A percentile compares a stretch with the other conserved stretches of the same genome.
phyloP scores from a whole-genome alignment of 1,140 invertebrate species.

The Trinorchestia longiramus region DNA sequence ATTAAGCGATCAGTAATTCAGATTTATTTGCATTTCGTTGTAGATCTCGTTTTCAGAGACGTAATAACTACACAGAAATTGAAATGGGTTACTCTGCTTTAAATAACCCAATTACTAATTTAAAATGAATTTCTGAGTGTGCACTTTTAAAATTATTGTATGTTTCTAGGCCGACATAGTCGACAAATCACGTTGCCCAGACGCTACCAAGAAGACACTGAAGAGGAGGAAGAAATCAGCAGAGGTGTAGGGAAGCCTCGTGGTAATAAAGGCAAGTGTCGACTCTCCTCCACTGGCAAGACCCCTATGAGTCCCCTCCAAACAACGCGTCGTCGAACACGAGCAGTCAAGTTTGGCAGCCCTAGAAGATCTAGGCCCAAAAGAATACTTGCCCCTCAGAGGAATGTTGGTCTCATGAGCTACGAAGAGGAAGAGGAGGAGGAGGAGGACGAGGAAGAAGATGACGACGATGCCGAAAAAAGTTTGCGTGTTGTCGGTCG shows the following conservation, averaged over 20 bases:
- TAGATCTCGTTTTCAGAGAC: too few species aligned
- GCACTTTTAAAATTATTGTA: not conserved
- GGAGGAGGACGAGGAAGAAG: not conserved
- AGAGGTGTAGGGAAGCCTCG: not conserved
- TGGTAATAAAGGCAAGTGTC: slow-evolving; percentile 26
- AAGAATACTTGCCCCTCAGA: not conserved
- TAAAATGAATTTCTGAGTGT: too few species aligned
- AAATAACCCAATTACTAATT: too few species aligned
- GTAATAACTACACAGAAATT: too few species aligned
- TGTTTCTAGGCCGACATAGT: not conserved
- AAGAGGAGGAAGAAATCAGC: slow-evolving; percentile 37
- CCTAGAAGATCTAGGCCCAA: not conserved
- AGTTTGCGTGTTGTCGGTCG: not conserved
- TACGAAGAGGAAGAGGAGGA: not conserved
- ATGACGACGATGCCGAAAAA: not conserved
- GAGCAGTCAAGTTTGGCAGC: not conserved
- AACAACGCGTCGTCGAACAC: not conserved
- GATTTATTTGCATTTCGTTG: too few species aligned
- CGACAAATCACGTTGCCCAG: slow-evolving; percentile 9
- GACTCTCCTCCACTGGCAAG: not conserved
- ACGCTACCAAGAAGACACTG: slow-evolving; percentile 29
- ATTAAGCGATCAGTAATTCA: too few species aligned
- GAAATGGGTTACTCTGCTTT: too few species aligned
- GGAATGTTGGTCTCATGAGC: not conserved
- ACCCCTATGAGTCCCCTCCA: not conserved